These are phyloP conservation scores for Caenorhabditis sp. DNA, from an alignment of 2,888 invertebrate genomes.

Conservation along the genomic window DNA sequence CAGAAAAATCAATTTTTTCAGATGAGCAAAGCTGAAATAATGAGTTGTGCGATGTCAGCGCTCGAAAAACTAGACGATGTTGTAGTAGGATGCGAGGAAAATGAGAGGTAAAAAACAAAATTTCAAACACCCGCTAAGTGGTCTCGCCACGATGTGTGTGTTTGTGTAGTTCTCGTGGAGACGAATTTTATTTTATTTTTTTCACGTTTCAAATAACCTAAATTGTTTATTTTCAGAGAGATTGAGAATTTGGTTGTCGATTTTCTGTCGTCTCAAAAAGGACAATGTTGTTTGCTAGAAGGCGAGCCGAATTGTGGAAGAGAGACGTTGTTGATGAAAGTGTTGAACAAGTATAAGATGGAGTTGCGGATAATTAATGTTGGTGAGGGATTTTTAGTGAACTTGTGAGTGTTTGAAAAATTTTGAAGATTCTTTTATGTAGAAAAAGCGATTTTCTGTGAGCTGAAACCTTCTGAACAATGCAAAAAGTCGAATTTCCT, in stretches of 20 bases:
- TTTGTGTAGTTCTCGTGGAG: neutral
- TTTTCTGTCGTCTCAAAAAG: slow-evolving; percentile 25
- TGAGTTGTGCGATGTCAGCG: slow-evolving; percentile 12
- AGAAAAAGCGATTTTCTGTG: neutral
- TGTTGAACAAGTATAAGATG: slow-evolving; percentile 13
- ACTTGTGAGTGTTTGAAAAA: neutral
- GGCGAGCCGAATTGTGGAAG: slow-evolving; percentile 32
- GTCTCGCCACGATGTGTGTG: neutral
- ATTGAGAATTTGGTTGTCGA: slow-evolving; percentile 28
- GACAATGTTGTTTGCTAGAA: slow-evolving; percentile 37
- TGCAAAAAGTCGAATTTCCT: no score
- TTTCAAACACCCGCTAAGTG: neutral
- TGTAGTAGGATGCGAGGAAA: slow-evolving; percentile 19
- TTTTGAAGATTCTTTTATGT: no score
- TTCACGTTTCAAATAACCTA: neutral
- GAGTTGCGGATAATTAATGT: slow-evolving; percentile 29
- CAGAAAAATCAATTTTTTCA: neutral
- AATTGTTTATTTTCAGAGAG: slow-evolving; percentile 13
- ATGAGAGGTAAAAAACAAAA: slow-evolving; percentile 19
- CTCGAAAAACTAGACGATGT: slow-evolving; percentile 20
- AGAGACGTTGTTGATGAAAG: slow-evolving; percentile 21
- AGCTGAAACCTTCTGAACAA: no score
- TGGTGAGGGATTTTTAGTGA: neutral
- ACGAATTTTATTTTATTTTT: neutral
- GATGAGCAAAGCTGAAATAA: neutral